Base-by-base conservation (phyloP, 1,140 invertebrate genomes). In the Hormaphis cornu region DNA sequence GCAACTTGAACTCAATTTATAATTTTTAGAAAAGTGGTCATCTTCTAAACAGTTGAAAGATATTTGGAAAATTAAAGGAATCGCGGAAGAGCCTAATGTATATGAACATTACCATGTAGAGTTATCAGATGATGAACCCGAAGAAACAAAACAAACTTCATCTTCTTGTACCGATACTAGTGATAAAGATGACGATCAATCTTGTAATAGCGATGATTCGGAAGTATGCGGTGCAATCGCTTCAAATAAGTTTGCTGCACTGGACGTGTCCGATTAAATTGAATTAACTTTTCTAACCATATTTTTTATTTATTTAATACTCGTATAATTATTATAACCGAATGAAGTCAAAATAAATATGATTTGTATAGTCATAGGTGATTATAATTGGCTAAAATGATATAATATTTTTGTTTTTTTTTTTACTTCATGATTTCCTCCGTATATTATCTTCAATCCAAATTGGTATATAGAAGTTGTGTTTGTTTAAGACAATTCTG, bases 1-100 rank as follows among this genome's bases (percentile, higher is more conserved):
- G n/a, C n/a, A n/a, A n/a, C n/a, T 42, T n/a, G 1, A n/a, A 3
- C n/a, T 42, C n/a, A 3, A n/a, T n/a, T 2, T 58, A 4, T 58
- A 16, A 70, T 46, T 2, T 20, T 48, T 66, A 66, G 61, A 50
- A 14, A n/a, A 35, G 20, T 66, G 44, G 44, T 50, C 4, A 6
- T 50, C 61, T 33, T 37, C 61, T 5, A 18, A 14, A 14, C 44
- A 50, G 1, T 3, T 66, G 26, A 66, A 66, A 48, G 20, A 66
- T 50, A 10, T 66, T 4, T 66, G 44, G 61, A 66, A 66, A 66
- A 33, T 66, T 33, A 66, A 66, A 50, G 61, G 61, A 0, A 48
- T 66, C 7, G 12, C 16, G 7, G 18, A 66, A 28, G 61, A 66
- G 7, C 12, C 18, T 10, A 16, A 66, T 30, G 20, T 10, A 20